Conservation (phyloP, 1,140 invertebrate species). For the Andricus grossulariae region DNA sequence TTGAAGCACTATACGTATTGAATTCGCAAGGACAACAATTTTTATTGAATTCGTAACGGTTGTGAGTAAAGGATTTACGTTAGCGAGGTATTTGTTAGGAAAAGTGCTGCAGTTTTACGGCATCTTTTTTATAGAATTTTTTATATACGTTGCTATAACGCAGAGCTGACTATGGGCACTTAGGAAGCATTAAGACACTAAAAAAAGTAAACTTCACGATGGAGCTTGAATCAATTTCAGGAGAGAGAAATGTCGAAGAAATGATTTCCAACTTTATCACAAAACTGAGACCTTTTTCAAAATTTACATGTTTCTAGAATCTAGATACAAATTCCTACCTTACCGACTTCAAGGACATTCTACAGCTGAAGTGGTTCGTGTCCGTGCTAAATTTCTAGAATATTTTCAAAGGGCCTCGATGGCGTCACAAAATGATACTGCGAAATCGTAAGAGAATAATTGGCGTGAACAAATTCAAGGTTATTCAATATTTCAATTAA, state of each 20-base stretch:
- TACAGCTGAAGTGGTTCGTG: too few relatives aligned
- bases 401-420: too few relatives aligned
- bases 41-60: not conserved
- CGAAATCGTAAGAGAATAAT: too few relatives aligned
- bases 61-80: not conserved
- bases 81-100: not conserved
- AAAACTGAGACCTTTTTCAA: too few relatives aligned
- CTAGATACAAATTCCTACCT: too few relatives aligned
- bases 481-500: too few relatives aligned
- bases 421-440: too few relatives aligned
- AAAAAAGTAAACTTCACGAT: not conserved
- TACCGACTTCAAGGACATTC: too few relatives aligned
- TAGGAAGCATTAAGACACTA: constrained; percentile 7
- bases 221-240: not conserved
- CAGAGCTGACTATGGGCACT: not conserved
- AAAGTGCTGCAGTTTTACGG: constrained; percentile 11
- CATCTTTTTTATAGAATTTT: constrained; percentile 3
- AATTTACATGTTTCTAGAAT: too few relatives aligned
- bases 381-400: too few relatives aligned
- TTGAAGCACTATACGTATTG: not conserved
- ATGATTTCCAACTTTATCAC: not conserved
- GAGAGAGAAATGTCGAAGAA: not conserved
- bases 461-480: too few relatives aligned
- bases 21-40: constrained; percentile 1
- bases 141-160: constrained; percentile 17